Conservation (phyloP, 2,888 invertebrate genomes). For the Eledone cirrhosa region DNA sequence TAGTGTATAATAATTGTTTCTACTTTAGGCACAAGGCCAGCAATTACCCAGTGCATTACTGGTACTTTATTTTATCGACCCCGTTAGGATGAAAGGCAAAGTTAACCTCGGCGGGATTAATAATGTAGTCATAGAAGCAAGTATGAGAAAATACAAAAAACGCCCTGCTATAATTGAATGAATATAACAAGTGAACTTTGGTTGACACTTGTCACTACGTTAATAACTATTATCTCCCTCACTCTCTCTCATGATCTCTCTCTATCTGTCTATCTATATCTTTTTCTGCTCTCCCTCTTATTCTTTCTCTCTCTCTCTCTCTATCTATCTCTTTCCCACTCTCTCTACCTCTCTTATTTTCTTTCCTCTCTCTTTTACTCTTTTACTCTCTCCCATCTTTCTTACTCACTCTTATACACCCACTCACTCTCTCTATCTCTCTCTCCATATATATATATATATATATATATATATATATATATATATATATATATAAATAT, state of each 20-base stretch:
- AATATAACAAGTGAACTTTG: not conserved
- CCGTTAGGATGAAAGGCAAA: too few species aligned
- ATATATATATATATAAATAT: not conserved
- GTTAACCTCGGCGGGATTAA: too few species aligned
- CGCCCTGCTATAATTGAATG: not conserved
- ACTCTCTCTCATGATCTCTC: too few species aligned
- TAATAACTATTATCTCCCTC: too few species aligned
- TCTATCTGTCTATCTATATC: too few species aligned
- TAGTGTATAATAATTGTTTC: too few species aligned
- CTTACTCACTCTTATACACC: not conserved
- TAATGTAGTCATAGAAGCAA: not conserved
- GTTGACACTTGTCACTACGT: not conserved
- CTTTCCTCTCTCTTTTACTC: not conserved
- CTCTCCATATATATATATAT: conserved; percentile 6
- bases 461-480: conserved; percentile 6
- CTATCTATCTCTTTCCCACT: not conserved
- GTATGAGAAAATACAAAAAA: not conserved
- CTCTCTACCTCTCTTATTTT: not conserved
- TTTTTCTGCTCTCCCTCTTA: not conserved
- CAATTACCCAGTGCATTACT: too few species aligned
- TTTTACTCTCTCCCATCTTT: not conserved
- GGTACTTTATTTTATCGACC: too few species aligned
- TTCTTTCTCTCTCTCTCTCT: not conserved
- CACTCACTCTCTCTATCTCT: not conserved
- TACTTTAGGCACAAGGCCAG: too few species aligned